phyloP scores from a whole-genome alignment of 35 echinoderm and acorn worm species.

The Apostichopus californicus region DNA sequence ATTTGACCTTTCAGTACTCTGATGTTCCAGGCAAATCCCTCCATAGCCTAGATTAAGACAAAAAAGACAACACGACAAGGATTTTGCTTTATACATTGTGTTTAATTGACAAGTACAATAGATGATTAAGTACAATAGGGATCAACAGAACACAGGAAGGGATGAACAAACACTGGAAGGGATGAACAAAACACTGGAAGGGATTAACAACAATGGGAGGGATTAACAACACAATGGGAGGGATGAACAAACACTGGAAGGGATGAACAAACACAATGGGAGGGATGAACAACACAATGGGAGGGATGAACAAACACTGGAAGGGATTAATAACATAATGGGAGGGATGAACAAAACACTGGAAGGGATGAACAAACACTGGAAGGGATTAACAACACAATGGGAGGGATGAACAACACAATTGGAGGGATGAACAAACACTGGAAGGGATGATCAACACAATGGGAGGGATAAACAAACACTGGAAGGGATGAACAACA shows the following conservation, averaged over 20 bases:
- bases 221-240: too few species aligned
- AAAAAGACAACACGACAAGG: background rate
- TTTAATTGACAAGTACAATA: background rate
- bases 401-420: too few species aligned
- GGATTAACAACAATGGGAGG: too few species aligned
- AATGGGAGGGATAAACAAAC: too few species aligned
- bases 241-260: too few species aligned
- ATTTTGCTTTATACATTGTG: background rate
- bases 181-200: too few species aligned
- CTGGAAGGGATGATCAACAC: too few species aligned
- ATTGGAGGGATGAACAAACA: too few species aligned
- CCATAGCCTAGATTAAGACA: slow-evolving; percentile 63
- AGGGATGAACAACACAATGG: too few species aligned
- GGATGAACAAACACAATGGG: background rate
- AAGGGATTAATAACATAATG: too few species aligned
- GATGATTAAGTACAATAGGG: background rate
- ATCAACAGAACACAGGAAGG: background rate
- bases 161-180: background rate
- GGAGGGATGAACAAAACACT: background rate
- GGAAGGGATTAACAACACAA: background rate
- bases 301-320: too few species aligned
- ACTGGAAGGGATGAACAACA: too few species aligned
- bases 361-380: background rate
- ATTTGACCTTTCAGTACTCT: slow-evolving; percentile 95
- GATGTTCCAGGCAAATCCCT: slow-evolving; percentile 98